Base-by-base conservation (phyloP, 2,888 invertebrate genomes). In the Hyposoter didymator region DNA sequence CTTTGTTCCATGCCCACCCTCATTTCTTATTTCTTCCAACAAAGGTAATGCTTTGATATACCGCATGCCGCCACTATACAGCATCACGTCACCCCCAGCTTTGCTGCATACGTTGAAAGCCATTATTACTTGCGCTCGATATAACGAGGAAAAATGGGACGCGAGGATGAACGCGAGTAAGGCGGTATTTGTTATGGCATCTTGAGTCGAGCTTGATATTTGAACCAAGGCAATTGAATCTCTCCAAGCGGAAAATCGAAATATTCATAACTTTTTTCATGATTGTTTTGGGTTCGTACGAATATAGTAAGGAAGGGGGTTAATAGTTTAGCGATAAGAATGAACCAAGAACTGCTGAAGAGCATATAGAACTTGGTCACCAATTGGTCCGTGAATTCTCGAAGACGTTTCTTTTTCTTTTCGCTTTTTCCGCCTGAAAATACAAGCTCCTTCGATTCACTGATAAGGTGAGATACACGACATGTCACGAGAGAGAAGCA, bases 71-170 rank as follows among this genome's bases (percentile, higher is more conserved):
- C 35, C 47, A 67, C 67, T 75, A 79, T 35, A 35, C 5, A 35
- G 75, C 79, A 62, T 79, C 52, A 70, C 22, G 62, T 32, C 39
- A 12, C 45, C 19, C 45, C 69, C 12, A 39, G 17, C 17, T 28
- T n/a, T 49, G 10, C 55, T 28, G 6, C 14, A n/a, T 28, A 35
- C 32, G 28, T 59, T 32, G 64, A 47, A 52, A 64, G 43, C 59
- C 78, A 66, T 81, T 78, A 84, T 81, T 78, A 47, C 73, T 81
- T 28, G 70, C 62, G 73, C 73, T 81, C 67, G 78, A 84, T 84
- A 64, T 78, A 78, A 81, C 47, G 72, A 81, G 59, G 39, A 73
- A 59, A 84, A 80, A 52, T n/a, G 72, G n/a, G 75, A 72, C 4
- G n/a, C 55, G 43, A n/a, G 10, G 45, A 39, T 12, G 35, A 59